A percentile compares a stretch with the other conserved stretches of the same genome.
Evolutionary conservation across 2,888 invertebrate species (phyloP).

Genomic region (Sialis fuliginosa): DNA sequence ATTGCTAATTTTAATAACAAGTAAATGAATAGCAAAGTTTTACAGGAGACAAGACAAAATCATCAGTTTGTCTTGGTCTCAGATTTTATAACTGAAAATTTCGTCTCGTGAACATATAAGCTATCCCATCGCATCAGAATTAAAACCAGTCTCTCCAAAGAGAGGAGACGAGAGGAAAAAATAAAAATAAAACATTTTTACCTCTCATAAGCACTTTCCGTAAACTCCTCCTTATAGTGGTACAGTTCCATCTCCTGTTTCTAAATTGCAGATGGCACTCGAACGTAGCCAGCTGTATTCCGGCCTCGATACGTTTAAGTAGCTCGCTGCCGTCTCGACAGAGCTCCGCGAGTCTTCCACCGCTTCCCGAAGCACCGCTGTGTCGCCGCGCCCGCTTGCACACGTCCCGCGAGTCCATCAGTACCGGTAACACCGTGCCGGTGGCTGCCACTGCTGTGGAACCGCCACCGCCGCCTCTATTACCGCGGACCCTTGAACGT

Average conservation of each 20-base stretch:
- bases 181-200: constrained; percentile 23
- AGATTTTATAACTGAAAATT: too few species aligned
- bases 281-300: constrained; percentile 63
- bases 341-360: constrained; percentile 55
- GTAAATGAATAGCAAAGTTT: too few species aligned
- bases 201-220: constrained; percentile 75
- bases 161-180: too few species aligned
- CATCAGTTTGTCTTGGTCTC: too few species aligned
- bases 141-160: too few species aligned
- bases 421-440: constrained; percentile 55
- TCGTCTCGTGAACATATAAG: too few species aligned
- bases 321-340: constrained; percentile 71
- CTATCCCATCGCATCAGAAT: too few species aligned
- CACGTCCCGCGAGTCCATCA: constrained; percentile 75
- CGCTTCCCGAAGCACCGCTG: background rate
- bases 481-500: too few species aligned
- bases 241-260: constrained; percentile 78
- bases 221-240: constrained; percentile 60
- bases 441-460: background rate
- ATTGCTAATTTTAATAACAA: too few species aligned
- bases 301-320: constrained; percentile 66
- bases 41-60: too few species aligned
- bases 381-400: constrained; percentile 66
- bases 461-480: too few species aligned
- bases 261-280: constrained; percentile 82